These are phyloP conservation scores for Montipora cactus DNA, from an alignment of 64 coral and sea anemone genomes.

Conservation along the genomic window DNA sequence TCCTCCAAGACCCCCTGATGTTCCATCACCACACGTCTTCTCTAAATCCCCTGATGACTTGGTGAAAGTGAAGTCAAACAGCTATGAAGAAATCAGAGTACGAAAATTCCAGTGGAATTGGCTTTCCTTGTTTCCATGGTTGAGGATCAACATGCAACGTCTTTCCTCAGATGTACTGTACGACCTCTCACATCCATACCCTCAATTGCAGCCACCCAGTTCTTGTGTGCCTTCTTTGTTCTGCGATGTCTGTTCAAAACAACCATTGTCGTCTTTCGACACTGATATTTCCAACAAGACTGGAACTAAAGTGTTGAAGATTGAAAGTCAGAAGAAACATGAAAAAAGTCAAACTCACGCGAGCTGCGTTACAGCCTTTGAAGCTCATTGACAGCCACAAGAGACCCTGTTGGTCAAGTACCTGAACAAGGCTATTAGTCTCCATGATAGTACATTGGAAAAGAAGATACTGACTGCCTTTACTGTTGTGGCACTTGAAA, in stretches of 20 bases:
- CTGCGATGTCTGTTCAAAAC: neutral
- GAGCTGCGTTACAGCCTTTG: conserved; percentile 8
- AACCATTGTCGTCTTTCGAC: neutral
- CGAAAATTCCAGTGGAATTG: conserved; percentile 44
- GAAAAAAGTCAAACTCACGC: conserved; percentile 19
- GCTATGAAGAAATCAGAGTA: conserved; percentile 9
- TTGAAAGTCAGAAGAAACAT: conserved; percentile 40
- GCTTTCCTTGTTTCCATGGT: conserved; percentile 33
- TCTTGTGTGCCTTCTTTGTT: neutral
- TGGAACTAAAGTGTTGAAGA: conserved; percentile 39
- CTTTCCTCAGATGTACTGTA: neutral
- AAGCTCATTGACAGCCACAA: neutral
- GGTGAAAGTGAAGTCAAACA: neutral
- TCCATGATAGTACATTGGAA: conserved; percentile 16
- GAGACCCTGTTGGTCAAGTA: conserved; percentile 1
- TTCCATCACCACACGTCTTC: neutral
- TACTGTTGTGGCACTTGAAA: conserved; percentile 42
- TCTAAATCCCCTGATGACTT: neutral
- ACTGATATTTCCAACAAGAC: conserved; percentile 22
- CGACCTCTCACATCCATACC: neutral
- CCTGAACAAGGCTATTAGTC: neutral
- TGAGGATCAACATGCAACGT: conserved; percentile 7
- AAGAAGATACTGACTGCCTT: conserved; percentile 63
- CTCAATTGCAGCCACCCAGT: neutral
- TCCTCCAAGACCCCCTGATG: neutral